Evolutionary conservation across 2,888 invertebrate genomes (phyloP), one percentile per base, ranked within the genome.

Genomic region (Standfussiana lucernea): DNA sequence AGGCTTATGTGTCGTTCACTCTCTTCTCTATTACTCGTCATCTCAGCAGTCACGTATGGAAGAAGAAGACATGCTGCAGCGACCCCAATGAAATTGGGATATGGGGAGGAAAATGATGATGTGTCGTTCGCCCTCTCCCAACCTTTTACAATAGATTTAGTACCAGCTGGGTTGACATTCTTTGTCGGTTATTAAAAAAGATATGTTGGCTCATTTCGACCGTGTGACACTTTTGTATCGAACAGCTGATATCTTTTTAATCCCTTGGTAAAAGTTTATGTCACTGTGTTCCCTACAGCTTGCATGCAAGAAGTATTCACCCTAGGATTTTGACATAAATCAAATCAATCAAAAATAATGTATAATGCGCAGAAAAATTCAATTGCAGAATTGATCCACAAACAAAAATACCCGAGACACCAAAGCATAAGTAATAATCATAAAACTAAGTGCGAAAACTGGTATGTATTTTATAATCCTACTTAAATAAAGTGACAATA

Each of bases 401-500:
- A 70, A 64, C 15, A 10, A 64, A 42, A 42, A 56, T 28, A 15
- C 15, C 28, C 2, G 28, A 10, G 56, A 28, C 5, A 15, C 28
- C 15, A 56, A 28, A 56, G 0, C 2, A 3, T 24, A 50, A 10
- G 24, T 13, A 50, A 50, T n/a, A 50, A 50, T n/a, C 50, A 53
- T n/a, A 53, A 53, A 53, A 53, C 53, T n/a, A 53, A 53, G n/a
- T 53, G 13, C 53, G n/a, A 53, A 53, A 53, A 5, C n/a, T 13
- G 13, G 13, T 53, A 53, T 13, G 1, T 53, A n/a, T 21, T 53
- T 53, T 53, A 53, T n/a, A 53, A 53, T n/a, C 53, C n/a, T n/a
- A n/a, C n/a, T 53, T 53, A 53, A 3, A 53, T n/a, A 1, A 53
- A 21, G 66, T 28, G 59, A 69, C 69, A 76, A 53, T 53, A 45